phyloP scores from a whole-genome alignment of 1,140 invertebrate species.

The Meloidogyne chitwoodi region DNA sequence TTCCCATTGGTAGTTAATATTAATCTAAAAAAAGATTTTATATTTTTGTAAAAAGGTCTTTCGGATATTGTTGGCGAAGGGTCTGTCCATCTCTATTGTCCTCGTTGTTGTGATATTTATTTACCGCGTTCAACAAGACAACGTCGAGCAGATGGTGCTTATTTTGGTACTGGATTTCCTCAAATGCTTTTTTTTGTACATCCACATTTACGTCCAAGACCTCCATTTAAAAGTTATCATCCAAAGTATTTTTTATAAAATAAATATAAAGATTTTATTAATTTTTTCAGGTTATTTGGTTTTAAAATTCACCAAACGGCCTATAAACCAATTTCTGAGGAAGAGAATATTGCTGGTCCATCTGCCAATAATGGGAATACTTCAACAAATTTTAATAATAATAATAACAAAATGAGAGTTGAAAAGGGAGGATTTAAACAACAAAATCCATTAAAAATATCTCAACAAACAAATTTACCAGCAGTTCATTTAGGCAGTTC shows the following conservation, averaged over 20 bases:
- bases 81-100: constrained; percentile 98
- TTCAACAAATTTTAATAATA: not conserved
- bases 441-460: not conserved
- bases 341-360: not conserved
- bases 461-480: not conserved
- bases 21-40: not conserved
- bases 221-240: constrained; percentile 91
- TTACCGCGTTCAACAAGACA: constrained; percentile 95
- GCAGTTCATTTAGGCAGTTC: not conserved
- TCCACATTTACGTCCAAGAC: constrained; percentile 94
- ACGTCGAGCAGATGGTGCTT: constrained; percentile 96
- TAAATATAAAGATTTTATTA: not conserved
- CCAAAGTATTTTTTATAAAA: constrained; percentile 66
- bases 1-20: constrained; percentile 76
- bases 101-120: constrained; percentile 98
- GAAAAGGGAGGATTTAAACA: not conserved
- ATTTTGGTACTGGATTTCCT: constrained; percentile 98
- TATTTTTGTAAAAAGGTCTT: constrained; percentile 68
- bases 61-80: constrained; percentile 96
- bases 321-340: constrained; percentile 29
- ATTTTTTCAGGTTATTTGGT: constrained; percentile 81
- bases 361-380: not conserved
- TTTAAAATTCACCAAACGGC: constrained; percentile 71
- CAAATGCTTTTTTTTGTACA: constrained; percentile 99
- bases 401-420: not conserved